Evolutionary conservation across 2,113 vertebrate species (phyloP).

Genomic region (Lanius collurio): DNA sequence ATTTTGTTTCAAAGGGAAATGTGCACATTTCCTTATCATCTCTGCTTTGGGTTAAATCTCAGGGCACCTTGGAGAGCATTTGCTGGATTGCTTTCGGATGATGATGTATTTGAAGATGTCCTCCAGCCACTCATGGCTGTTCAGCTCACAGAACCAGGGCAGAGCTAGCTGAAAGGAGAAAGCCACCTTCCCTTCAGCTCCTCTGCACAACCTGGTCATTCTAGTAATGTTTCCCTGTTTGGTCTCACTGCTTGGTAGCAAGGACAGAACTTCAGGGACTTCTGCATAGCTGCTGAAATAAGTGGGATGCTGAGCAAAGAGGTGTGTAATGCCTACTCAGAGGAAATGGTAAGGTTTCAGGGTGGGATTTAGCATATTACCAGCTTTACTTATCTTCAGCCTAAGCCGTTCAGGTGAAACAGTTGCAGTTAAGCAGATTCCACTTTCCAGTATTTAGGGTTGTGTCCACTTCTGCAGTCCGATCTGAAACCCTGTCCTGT

Average conservation of each 20-base stretch:
- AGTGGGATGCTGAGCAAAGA: background rate
- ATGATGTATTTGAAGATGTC: background rate
- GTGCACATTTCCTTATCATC: background rate
- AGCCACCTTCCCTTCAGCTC: background rate
- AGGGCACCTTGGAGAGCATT: background rate
- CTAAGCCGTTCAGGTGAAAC: slow-evolving; percentile 18
- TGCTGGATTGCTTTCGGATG: background rate
- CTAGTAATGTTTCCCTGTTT: background rate
- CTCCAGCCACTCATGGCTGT: background rate
- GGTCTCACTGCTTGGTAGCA: background rate
- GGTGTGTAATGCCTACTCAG: background rate
- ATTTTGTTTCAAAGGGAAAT: background rate
- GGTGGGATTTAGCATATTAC: slow-evolving; percentile 21
- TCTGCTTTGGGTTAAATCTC: background rate
- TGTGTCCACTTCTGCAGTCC: background rate
- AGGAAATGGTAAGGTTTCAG: slow-evolving; percentile 13
- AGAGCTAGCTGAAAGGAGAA: background rate
- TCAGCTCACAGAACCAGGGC: background rate
- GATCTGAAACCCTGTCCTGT: background rate
- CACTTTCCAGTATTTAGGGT: background rate
- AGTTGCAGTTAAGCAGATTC: slow-evolving; percentile 17
- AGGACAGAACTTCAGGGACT: background rate
- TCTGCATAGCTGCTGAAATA: background rate
- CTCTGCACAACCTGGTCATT: background rate
- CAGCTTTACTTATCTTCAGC: slow-evolving; percentile 27